phyloP scores from a whole-genome alignment of 2,888 invertebrate genomes.

The Hermodice carunculata region DNA sequence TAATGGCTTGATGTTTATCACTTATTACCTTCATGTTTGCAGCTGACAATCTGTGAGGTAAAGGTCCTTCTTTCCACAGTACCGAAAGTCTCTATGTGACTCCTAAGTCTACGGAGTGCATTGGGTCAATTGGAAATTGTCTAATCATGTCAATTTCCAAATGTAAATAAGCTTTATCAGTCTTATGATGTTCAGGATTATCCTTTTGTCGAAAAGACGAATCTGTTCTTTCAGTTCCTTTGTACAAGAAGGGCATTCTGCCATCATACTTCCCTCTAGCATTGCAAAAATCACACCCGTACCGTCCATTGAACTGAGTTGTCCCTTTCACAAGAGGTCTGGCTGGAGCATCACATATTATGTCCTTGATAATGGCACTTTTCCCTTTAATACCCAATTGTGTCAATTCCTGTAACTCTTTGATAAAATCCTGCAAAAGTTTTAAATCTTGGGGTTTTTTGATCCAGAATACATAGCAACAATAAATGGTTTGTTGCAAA shows the following conservation, averaged over 20 bases:
- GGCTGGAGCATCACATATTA: slow-evolving; percentile 1
- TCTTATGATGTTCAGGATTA: background rate
- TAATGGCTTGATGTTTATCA: background rate
- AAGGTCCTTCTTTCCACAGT: background rate
- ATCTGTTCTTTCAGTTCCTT: background rate
- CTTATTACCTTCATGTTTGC: background rate
- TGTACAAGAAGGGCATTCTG: background rate
- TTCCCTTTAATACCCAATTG: background rate
- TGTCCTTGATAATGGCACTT: background rate
- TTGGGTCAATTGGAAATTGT: background rate
- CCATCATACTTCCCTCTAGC: background rate
- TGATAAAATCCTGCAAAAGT: background rate
- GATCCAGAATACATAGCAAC: background rate
- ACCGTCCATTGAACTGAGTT: background rate
- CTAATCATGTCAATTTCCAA: background rate
- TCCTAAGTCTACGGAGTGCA: background rate
- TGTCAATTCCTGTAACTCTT: background rate
- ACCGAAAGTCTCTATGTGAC: background rate
- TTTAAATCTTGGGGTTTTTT: background rate
- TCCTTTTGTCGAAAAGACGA: background rate
- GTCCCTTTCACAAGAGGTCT: background rate
- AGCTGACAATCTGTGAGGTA: background rate
- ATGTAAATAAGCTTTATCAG: background rate
- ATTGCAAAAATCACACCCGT: background rate
- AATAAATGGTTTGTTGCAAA: background rate